A percentile compares a stretch with the other conserved stretches of the same genome.
Conservation (phyloP, 2,113 vertebrate genomes). For the Calidris pugnax region DNA sequence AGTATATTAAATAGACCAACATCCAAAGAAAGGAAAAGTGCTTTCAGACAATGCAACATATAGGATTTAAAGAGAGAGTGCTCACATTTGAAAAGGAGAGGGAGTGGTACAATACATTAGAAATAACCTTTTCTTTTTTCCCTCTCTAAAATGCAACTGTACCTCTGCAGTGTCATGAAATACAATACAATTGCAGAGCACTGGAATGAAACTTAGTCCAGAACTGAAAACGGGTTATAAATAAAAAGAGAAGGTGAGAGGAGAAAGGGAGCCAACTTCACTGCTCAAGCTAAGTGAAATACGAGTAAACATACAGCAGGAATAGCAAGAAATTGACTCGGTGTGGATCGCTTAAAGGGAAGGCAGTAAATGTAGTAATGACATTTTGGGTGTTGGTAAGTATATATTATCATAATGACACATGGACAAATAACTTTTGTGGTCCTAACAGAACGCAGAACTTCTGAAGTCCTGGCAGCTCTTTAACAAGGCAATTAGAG, state of each 20-base stretch:
- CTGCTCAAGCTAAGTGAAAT: neutral
- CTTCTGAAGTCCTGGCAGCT: neutral
- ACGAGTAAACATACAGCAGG: neutral
- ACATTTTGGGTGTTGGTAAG: neutral
- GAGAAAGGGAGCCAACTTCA: neutral
- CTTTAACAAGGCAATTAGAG: neutral
- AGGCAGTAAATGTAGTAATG: neutral
- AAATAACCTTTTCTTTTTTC: neutral
- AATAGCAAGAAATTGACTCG: neutral
- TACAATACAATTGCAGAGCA: neutral
- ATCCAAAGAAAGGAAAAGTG: neutral
- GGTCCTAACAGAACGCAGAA: neutral
- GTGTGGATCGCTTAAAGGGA: neutral
- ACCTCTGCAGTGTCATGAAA: slow-evolving; percentile 15
- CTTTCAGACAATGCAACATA: neutral
- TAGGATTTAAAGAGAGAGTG: neutral
- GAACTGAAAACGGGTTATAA: neutral
- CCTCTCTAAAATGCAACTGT: neutral
- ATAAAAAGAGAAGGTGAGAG: neutral
- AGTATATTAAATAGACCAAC: neutral
- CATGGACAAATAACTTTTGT: neutral
- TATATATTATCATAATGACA: neutral
- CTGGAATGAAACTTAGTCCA: neutral
- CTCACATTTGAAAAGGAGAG: neutral
- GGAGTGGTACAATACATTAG: neutral